Percentiles rank a stretch among this genome's conserved stretches.
Conservation (phyloP, 2,797 vertebrate genomes). For the Bradypus variegatus region DNA sequence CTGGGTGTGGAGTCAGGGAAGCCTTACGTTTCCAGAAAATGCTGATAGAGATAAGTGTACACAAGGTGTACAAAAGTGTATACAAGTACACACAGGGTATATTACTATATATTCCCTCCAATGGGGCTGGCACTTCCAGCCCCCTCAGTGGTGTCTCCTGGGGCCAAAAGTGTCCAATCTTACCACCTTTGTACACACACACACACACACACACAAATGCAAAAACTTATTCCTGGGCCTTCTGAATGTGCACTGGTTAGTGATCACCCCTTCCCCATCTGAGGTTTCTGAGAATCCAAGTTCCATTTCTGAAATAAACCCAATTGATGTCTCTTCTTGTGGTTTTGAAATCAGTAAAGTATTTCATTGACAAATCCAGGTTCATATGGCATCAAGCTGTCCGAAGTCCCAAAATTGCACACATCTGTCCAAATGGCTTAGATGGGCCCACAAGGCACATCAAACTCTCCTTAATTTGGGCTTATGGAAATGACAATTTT, state of each 20-base stretch:
- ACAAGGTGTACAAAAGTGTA: not conserved
- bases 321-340: not conserved
- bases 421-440: not conserved
- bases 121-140: not conserved
- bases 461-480: not conserved
- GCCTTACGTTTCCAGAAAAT: not conserved
- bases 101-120: not conserved
- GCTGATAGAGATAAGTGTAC: not conserved
- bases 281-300: conserved; percentile 5
- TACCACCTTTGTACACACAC: not conserved
- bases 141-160: not conserved
- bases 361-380: not conserved
- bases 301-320: conserved; percentile 29
- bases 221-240: not conserved
- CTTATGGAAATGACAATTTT: not conserved
- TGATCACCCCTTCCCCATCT: not conserved
- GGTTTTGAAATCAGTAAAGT: not conserved
- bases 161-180: not conserved
- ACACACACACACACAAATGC: too few relatives aligned
- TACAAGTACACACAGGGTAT: not conserved
- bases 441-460: not conserved
- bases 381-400: not conserved
- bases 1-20: not conserved
- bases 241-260: conserved; percentile 20
- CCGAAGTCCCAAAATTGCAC: not conserved